These are phyloP conservation scores for Heloderma charlesbogerti DNA, from an alignment of 2,113 vertebrate genomes.

Conservation along the genomic window DNA sequence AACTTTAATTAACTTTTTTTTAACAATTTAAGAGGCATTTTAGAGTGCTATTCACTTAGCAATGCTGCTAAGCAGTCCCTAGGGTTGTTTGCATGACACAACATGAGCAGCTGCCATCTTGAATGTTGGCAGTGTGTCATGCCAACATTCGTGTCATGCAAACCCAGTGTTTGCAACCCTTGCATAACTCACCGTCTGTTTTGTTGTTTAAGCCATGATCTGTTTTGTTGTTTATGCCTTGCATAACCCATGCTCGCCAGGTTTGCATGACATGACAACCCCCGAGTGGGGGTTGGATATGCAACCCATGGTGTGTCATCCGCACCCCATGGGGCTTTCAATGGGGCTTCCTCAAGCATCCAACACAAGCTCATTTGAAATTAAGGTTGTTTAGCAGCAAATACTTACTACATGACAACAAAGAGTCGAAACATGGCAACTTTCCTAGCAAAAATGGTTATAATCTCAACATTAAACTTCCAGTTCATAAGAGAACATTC, in stretches of 20 bases:
- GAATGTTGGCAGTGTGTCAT: too few species aligned
- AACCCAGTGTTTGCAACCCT: too few species aligned
- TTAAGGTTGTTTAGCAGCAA: background rate
- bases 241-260: background rate
- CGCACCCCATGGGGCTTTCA: background rate
- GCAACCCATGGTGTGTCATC: too few species aligned
- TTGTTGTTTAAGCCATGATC: too few species aligned
- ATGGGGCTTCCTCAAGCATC: background rate
- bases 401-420: background rate
- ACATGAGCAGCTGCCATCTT: too few species aligned
- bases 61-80: background rate
- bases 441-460: background rate
- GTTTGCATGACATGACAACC: too few species aligned
- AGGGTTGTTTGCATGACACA: too few species aligned
- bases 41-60: background rate
- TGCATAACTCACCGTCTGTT: too few species aligned
- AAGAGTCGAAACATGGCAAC: background rate
- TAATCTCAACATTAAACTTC: background rate
- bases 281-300: too few species aligned
- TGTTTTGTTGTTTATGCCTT: too few species aligned
- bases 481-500: background rate
- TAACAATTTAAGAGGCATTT: background rate
- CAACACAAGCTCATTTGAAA: background rate
- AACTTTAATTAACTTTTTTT: background rate
- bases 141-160: too few species aligned